Base-by-base conservation (phyloP, 2,888 invertebrate genomes). In the Mythimna impura region DNA sequence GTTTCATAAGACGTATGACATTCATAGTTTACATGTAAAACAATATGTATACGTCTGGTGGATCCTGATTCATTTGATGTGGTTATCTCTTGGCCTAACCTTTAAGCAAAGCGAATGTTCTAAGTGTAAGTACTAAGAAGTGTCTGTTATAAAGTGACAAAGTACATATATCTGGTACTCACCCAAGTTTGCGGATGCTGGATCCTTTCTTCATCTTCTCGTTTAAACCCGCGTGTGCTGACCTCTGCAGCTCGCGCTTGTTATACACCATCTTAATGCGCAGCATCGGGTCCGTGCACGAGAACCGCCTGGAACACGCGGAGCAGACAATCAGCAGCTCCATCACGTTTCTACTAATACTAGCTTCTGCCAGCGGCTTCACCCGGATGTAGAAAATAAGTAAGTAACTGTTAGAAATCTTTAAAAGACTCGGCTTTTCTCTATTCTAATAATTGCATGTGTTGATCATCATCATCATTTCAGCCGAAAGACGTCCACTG, bases 261-360 rank as follows among this genome's bases (percentile, higher is more conserved):
- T 88, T 95, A 91, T 96, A 97, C 78, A 94, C 91, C 91, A 97
- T 96, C 91, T 97, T 97, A 82, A 97, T 97, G 73, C 97, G 95
- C 78, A 95, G 90, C 84, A 94, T 96, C 10, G 97, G 97, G 85
- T 97, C 96, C 79, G 96, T 96, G 80, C 97, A 97, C 71, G 94
- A 95, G 84, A 95, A 96, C 57, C 92, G 94, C 66, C 96, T 95
- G 88, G 34, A 76, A 69, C 17, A 34, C 40, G 60, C 52, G 20
- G 43, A 9, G 30, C 17, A 55, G n/a, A 36, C 3, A 57, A 34
- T 8, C 22, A 50, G 10, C 8, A 50, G 1, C 3, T 10, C 14
- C 3, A 30, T 34, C 25, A 36, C 8, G 12, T 22, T 43, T 12
- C 17, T 47, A 47, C 17, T 47, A 7, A 17, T 20, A 47, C 47